Evolutionary conservation across 2,797 vertebrate species (phyloP), one percentile per base, ranked within the genome.

Genomic region (Liparis tanakae): DNA sequence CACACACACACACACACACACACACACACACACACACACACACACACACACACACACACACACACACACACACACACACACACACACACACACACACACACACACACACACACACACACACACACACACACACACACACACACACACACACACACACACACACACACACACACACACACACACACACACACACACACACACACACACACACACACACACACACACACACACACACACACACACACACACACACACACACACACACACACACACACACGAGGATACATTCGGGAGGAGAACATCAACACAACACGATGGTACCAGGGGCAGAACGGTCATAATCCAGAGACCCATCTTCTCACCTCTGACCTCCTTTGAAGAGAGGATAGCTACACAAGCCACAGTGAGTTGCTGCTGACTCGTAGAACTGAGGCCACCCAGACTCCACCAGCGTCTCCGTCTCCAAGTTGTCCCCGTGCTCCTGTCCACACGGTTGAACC

Each of bases 391-490:
- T 94, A 88, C 98, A 99, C 72, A 99, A 94, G 71, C 94, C 94
- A 89, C 98, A 99, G 82, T 96, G 95, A 54, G 94, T 93, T 34
- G 96, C 95, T 2, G 95, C 94, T 44, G 96, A 96, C 90, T 99
- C 97, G 9, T 96, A 99, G 86, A 96, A 96, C 86, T 92, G 96
- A 56, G 98, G 96, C 98, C 98, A 99, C 54, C 96, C 95, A 9
- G 95, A 96, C 63, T 97, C 96, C 66, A 96, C 93, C 25, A 96
- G 92, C 51, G 95, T 96, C 91, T 95, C 95, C 0, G 93, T 83
- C 63, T 86, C 85, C 0, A 57, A 6, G 0, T 9, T 43, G 18
- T 50, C 74, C 22, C 71, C 77, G 1, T 63, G 66, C 62, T 85
- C 81, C 59, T 85, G 74, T 4, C 88, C 75, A 1, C 69, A 54